These are phyloP conservation scores for Ormyrus labotus DNA, from an alignment of 2,888 invertebrate species.

Conservation along the genomic window DNA sequence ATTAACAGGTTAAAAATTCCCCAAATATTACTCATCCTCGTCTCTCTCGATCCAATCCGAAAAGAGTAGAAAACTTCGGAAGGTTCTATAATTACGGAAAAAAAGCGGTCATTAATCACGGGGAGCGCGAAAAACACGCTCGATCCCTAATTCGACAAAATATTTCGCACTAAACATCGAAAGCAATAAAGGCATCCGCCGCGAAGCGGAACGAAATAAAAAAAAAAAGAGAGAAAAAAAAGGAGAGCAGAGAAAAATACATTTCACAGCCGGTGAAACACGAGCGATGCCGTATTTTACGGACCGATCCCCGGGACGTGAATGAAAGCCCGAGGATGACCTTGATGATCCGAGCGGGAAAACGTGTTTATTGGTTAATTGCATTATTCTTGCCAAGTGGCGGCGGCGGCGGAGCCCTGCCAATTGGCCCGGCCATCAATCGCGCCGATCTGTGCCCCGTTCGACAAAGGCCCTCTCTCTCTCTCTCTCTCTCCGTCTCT, in stretches of 20 bases:
- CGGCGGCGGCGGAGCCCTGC: slow-evolving; percentile 56
- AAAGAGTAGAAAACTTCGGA: too few relatives aligned
- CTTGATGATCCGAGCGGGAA: slow-evolving; percentile 58
- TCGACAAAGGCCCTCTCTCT: slow-evolving; percentile 63
- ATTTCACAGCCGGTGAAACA: too few relatives aligned
- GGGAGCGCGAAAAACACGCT: too few relatives aligned
- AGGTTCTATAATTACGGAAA: too few relatives aligned
- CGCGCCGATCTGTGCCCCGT: slow-evolving; percentile 56
- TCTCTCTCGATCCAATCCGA: too few relatives aligned
- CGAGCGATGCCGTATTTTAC: background rate
- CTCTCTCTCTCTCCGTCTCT: slow-evolving; percentile 19
- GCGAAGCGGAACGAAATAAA: too few relatives aligned
- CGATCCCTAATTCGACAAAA: too few relatives aligned
- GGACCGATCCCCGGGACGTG: background rate
- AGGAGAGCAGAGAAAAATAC: background rate
- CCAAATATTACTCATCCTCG: too few relatives aligned
- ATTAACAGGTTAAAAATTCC: too few relatives aligned
- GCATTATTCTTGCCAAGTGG: slow-evolving; percentile 72
- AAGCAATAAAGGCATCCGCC: too few relatives aligned
- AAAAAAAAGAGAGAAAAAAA: background rate
- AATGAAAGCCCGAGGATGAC: slow-evolving; percentile 20
- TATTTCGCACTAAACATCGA: too few relatives aligned
- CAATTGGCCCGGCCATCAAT: slow-evolving; percentile 67
- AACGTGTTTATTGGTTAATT: slow-evolving; percentile 73
- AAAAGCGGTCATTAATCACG: too few relatives aligned